These are phyloP conservation scores for Netelia virgata DNA, from an alignment of 2,888 invertebrate species.

Conservation along the genomic window DNA sequence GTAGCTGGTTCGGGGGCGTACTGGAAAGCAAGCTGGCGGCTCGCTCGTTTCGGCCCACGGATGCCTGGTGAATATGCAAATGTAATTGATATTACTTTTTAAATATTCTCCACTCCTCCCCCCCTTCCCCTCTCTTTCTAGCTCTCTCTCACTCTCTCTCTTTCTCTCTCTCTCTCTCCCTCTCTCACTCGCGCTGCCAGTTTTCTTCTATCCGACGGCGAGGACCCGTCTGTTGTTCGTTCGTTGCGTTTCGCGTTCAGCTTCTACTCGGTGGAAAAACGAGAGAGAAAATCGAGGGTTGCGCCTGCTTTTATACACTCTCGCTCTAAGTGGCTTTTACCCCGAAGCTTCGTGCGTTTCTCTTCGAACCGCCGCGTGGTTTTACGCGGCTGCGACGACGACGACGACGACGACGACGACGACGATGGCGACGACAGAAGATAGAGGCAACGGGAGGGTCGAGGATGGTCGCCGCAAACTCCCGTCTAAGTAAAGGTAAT, in stretches of 20 bases:
- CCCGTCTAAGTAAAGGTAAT: slow-evolving; percentile 79
- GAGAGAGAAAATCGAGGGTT: slow-evolving; percentile 72
- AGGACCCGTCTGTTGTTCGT: slow-evolving; percentile 80
- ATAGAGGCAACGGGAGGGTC: background rate
- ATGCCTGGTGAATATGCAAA: slow-evolving; percentile 83
- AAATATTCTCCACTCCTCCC: slow-evolving; percentile 83
- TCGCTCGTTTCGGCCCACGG: slow-evolving; percentile 67
- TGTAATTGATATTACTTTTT: slow-evolving; percentile 85
- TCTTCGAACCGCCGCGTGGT: slow-evolving; percentile 52
- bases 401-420: too few relatives aligned
- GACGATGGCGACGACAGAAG: too few relatives aligned
- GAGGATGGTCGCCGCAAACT: slow-evolving; percentile 54
- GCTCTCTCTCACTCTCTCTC: slow-evolving; percentile 67
- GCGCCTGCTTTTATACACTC: slow-evolving; percentile 81
- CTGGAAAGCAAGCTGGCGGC: slow-evolving; percentile 67
- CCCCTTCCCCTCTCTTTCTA: slow-evolving; percentile 53
- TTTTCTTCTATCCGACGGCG: slow-evolving; percentile 64
- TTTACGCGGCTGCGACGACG: background rate
- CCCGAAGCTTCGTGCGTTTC: slow-evolving; percentile 69
- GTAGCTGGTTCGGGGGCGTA: slow-evolving; percentile 74
- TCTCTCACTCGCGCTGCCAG: slow-evolving; percentile 69
- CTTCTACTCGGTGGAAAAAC: slow-evolving; percentile 62
- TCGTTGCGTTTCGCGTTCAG: slow-evolving; percentile 59
- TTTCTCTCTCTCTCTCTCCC: slow-evolving; percentile 49
- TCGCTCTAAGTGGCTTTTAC: slow-evolving; percentile 83